Evolutionary conservation across 2,888 invertebrate genomes (phyloP).

Genomic region (Lampropteryx suffumata): DNA sequence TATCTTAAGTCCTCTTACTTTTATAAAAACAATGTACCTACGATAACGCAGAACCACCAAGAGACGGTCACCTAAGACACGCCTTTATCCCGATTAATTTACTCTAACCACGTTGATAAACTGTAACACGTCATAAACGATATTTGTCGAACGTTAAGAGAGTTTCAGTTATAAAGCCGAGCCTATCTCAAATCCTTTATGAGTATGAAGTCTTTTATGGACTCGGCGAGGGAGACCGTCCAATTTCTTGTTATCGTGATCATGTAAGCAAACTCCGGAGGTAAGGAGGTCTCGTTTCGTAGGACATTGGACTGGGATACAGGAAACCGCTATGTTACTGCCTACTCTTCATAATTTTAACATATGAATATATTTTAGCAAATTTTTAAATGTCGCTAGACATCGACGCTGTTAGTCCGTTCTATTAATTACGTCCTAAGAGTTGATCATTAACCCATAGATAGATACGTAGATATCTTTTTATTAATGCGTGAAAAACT

Average conservation of each 20-base stretch:
- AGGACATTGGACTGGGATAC: neutral
- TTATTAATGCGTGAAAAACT: too few species aligned
- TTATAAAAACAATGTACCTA: too few species aligned
- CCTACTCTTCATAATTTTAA: neutral
- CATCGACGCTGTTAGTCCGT: too few species aligned
- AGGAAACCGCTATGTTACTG: neutral
- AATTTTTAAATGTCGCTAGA: too few species aligned
- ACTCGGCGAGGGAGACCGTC: conserved; percentile 37
- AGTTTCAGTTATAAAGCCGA: conserved; percentile 31
- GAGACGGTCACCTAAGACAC: too few species aligned
- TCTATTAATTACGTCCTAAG: too few species aligned
- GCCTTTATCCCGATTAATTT: neutral
- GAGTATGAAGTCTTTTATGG: conserved; percentile 41
- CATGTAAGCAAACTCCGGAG: conserved; percentile 11
- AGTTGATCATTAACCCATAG: too few species aligned
- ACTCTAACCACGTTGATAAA: conserved; percentile 7
- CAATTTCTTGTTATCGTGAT: conserved; percentile 41
- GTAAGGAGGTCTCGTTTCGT: conserved; percentile 1
- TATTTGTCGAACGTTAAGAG: conserved; percentile 11
- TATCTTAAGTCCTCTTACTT: too few species aligned
- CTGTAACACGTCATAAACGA: conserved; percentile 20
- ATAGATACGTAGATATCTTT: too few species aligned
- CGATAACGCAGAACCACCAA: too few species aligned
- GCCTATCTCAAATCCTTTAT: conserved; percentile 44
- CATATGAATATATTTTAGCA: too few species aligned